Conservation (phyloP, 2,888 invertebrate species). For the Melolontha melolontha region DNA sequence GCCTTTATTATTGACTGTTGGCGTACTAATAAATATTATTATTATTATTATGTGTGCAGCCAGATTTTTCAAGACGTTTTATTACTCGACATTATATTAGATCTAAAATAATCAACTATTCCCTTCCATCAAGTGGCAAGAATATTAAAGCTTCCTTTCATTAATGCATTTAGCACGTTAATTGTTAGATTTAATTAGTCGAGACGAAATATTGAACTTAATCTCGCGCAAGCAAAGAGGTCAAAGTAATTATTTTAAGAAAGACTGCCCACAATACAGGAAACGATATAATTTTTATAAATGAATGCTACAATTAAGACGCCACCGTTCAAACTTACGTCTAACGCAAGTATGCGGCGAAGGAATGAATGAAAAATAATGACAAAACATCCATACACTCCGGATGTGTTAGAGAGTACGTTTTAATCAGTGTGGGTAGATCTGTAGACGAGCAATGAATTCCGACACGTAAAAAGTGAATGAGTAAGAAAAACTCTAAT, state of each 20-base stretch:
- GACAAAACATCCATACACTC: neutral
- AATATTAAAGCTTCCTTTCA: no score
- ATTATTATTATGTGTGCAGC: no score
- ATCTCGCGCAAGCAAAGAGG: conserved; percentile 30
- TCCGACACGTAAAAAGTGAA: neutral
- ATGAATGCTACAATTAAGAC: conserved; percentile 48
- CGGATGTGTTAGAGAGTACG: conserved; percentile 24
- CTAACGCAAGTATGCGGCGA: neutral
- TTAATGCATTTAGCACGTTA: no score
- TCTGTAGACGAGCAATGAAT: conserved; percentile 2
- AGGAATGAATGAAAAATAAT: conserved; percentile 7
- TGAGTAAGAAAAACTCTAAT: neutral
- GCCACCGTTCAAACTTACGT: conserved; percentile 47
- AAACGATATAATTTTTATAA: conserved; percentile 50
- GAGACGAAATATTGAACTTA: neutral
- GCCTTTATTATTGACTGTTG: no score
- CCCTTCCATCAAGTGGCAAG: no score
- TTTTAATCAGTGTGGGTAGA: conserved; percentile 50
- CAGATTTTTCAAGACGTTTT: no score
- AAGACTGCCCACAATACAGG: conserved; percentile 44
- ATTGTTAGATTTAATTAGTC: no score
- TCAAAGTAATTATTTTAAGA: conserved; percentile 40
- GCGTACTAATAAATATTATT: no score
- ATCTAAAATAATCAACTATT: no score
- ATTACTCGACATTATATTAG: no score